Percentiles rank a stretch among this genome's conserved stretches.
phyloP scores from a whole-genome alignment of 1,140 invertebrate genomes.

The Listronotus oregonensis region DNA sequence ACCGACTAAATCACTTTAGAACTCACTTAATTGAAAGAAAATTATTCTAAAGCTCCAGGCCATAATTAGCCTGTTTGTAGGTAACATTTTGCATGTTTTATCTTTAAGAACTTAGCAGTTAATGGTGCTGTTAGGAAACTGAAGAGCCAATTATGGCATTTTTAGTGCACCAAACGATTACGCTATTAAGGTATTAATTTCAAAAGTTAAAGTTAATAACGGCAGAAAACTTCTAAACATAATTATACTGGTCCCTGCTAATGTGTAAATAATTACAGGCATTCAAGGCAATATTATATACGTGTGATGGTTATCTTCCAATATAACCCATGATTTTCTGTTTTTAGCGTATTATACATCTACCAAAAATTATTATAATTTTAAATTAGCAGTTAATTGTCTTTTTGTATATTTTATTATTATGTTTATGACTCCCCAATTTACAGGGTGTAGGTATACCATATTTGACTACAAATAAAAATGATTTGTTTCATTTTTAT shows the following conservation, averaged over 20 bases:
- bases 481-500: no score
- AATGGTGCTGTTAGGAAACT: constrained; percentile 34
- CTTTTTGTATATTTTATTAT: background rate
- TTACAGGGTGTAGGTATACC: no score
- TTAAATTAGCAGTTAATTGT: constrained; percentile 25
- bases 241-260: constrained; percentile 30
- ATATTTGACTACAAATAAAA: no score
- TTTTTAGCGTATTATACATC: constrained; percentile 25
- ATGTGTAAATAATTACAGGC: constrained; percentile 35
- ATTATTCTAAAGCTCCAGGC: constrained; percentile 22
- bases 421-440: no score
- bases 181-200: constrained; percentile 36
- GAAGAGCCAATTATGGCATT: constrained; percentile 34
- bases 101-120: constrained; percentile 25
- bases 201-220: constrained; percentile 31
- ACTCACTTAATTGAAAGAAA: constrained; percentile 31
- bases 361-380: constrained; percentile 33
- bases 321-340: constrained; percentile 23
- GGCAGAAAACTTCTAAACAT: constrained; percentile 28
- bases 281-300: constrained; percentile 29
- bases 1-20: constrained; percentile 28
- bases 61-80: constrained; percentile 29
- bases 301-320: constrained; percentile 28
- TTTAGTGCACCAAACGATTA: constrained; percentile 34
- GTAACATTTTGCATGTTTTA: constrained; percentile 33